These are phyloP conservation scores for Cyprinus carpio DNA, from an alignment of 2,113 vertebrate species.

Conservation along the genomic window DNA sequence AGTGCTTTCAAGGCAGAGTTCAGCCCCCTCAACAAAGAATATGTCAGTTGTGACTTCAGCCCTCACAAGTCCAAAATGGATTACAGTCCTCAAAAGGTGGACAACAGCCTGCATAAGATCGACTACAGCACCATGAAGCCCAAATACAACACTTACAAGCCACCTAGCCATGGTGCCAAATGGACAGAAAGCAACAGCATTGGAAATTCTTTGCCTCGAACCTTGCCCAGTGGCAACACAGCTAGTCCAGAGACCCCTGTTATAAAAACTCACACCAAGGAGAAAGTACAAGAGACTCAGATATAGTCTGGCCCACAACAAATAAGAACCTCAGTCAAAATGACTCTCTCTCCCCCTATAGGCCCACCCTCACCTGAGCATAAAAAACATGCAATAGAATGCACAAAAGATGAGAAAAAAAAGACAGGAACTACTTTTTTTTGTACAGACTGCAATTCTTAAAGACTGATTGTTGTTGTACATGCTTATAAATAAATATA, in stretches of 20 bases:
- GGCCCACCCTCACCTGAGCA: conserved; percentile 61
- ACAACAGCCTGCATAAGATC: conserved; percentile 72
- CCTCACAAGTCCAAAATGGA: conserved; percentile 74
- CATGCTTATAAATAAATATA: conserved; percentile 89
- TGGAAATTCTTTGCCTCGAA: conserved; percentile 93
- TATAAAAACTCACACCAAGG: conserved; percentile 95
- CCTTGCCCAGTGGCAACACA: conserved; percentile 83
- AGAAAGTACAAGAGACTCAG: conserved; percentile 98
- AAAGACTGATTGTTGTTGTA: conserved; percentile 89
- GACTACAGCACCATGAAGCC: conserved; percentile 75
- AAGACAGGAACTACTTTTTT: conserved; percentile 80
- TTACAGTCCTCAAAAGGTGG: conserved; percentile 72
- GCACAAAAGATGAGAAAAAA: conserved; percentile 77
- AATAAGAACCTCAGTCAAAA: conserved; percentile 22
- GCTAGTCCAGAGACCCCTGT: conserved; percentile 86
- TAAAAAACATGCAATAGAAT: conserved; percentile 90
- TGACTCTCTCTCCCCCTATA: conserved; percentile 46
- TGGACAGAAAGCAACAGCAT: conserved; percentile 92
- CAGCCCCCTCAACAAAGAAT: conserved; percentile 75
- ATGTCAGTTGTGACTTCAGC: conserved; percentile 81
- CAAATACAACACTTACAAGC: conserved; percentile 79
- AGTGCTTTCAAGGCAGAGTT: conserved; percentile 73
- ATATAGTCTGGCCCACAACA: conserved; percentile 76
- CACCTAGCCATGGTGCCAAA: conserved; percentile 84
- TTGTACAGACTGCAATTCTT: conserved; percentile 89